Percentiles rank a stretch among this genome's conserved stretches.
These are phyloP conservation scores for Seriola quinqueradiata DNA, from an alignment of 2,113 vertebrate species.

Conservation along the genomic window DNA sequence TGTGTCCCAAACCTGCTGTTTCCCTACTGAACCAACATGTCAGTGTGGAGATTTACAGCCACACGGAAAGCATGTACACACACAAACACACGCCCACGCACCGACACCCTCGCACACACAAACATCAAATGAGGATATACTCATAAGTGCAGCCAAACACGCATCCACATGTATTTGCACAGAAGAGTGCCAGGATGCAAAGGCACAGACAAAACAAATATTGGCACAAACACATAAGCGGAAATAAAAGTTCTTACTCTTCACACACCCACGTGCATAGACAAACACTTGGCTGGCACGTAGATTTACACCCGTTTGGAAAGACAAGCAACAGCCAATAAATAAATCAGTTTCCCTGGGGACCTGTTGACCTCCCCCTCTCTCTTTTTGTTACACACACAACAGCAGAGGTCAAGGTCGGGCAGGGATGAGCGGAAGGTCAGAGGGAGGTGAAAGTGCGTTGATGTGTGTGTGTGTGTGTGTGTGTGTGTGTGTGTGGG, in stretches of 20 bases:
- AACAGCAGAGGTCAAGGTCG: constrained; percentile 75
- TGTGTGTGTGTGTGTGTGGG: constrained; percentile 10
- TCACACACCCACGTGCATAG: constrained; percentile 18
- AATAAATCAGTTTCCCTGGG: constrained; percentile 62
- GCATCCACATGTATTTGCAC: constrained; percentile 14
- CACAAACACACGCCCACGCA: constrained; percentile 21
- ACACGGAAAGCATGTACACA: constrained; percentile 56
- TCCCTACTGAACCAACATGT: constrained; percentile 81
- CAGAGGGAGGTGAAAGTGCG: constrained; percentile 46
- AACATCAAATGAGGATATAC: constrained; percentile 42
- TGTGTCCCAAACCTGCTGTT: constrained; percentile 78
- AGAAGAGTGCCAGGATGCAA: constrained; percentile 33
- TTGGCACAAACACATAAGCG: constrained; percentile 17
- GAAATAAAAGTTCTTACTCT: constrained; percentile 25
- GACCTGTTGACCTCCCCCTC: constrained; percentile 47
- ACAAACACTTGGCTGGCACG: constrained; percentile 29
- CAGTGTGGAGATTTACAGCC: constrained; percentile 76
- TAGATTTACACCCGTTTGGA: constrained; percentile 65
- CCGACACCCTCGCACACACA: constrained; percentile 21
- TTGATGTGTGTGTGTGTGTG: constrained; percentile 25
- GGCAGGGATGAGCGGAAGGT: constrained; percentile 68
- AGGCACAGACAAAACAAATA: constrained; percentile 50
- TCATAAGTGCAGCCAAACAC: constrained; percentile 49
- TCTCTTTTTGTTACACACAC: constrained; percentile 50
- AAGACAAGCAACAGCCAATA: constrained; percentile 67